These are phyloP conservation scores for Hyposoter dolosus DNA, from an alignment of 2,888 invertebrate genomes.

Conservation along the genomic window DNA sequence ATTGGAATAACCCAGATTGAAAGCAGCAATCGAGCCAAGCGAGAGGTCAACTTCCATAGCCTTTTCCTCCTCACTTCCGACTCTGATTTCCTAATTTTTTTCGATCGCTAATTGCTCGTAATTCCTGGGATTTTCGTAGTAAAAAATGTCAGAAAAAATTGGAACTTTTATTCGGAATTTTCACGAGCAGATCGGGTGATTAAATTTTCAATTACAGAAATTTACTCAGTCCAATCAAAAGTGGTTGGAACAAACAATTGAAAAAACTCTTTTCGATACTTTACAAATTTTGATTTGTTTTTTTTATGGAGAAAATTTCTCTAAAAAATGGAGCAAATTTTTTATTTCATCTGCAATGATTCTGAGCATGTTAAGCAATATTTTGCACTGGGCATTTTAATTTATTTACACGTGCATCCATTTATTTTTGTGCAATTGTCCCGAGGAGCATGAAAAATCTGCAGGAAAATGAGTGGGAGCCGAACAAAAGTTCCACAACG, in stretches of 20 bases:
- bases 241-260: not conserved
- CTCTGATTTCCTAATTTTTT: conserved; percentile 5
- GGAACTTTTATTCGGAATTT: not conserved
- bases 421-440: no score
- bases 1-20: conserved; percentile 81
- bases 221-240: not conserved
- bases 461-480: no score
- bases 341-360: not conserved
- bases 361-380: not conserved
- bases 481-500: not conserved
- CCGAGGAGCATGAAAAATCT: no score
- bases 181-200: not conserved
- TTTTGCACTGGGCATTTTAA: not conserved
- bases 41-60: conserved; percentile 26
- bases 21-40: conserved; percentile 7
- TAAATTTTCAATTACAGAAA: not conserved
- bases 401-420: no score
- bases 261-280: no score
- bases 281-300: no score
- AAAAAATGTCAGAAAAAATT: not conserved
- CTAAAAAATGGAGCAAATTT: not conserved
- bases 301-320: no score
- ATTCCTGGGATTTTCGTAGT: not conserved
- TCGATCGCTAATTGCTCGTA: not conserved
- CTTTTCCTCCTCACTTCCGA: conserved; percentile 2